These are phyloP conservation scores for Boloria selene DNA, from an alignment of 2,888 invertebrate species.

Conservation along the genomic window DNA sequence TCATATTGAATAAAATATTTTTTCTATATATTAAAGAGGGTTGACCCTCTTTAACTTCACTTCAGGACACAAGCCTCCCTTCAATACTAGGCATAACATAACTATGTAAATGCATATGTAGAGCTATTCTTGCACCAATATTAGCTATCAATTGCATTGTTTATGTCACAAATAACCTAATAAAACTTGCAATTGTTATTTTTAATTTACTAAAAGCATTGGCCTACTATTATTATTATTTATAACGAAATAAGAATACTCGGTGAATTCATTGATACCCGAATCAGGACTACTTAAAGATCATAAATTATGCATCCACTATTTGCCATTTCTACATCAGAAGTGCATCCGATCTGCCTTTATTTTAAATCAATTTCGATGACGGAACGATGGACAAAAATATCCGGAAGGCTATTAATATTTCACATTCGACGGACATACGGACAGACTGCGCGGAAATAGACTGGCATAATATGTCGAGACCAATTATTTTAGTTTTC, in stretches of 20 bases:
- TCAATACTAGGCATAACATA: no score
- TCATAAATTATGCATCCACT: constrained; percentile 4
- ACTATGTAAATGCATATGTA: no score
- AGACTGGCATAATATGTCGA: constrained; percentile 43
- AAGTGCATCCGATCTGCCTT: constrained; percentile 20
- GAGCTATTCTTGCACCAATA: no score
- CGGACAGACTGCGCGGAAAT: constrained; percentile 46
- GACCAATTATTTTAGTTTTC: constrained; percentile 20
- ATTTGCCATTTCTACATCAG: constrained; percentile 15
- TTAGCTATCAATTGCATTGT: no score
- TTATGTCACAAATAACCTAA: no score
- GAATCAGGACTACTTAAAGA: not conserved
- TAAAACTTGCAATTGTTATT: no score
- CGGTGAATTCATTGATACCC: not conserved
- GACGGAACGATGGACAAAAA: constrained; percentile 43
- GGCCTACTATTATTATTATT: no score
- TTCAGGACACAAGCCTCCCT: no score
- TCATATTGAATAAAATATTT: not conserved
- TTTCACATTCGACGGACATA: constrained; percentile 50
- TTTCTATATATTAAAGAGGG: no score
- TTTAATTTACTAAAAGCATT: no score
- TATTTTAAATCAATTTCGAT: constrained; percentile 34
- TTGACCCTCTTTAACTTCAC: no score
- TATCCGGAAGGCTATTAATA: constrained; percentile 55
- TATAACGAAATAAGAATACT: no score